Base-by-base conservation (phyloP, 1,140 invertebrate species). In the Macrostomum lignano region DNA sequence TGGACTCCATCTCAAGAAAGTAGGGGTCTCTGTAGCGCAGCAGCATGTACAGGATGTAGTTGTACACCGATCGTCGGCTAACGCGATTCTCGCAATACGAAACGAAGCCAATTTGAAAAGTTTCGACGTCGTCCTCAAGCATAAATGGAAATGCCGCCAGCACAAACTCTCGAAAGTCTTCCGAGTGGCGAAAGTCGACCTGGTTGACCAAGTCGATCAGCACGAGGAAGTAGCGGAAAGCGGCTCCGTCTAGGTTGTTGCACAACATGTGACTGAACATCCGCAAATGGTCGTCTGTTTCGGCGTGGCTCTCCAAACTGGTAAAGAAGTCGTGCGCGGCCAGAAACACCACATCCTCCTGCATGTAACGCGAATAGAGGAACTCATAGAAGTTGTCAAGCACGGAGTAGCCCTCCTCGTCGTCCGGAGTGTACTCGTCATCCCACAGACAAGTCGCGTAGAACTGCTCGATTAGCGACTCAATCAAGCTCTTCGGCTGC, bases 91-190 rank as follows among this genome's bases (percentile, higher is more conserved):
- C 49, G 40, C 48, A 51, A 39, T 47, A 55, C 1, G 52, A 51
- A n/a, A 46, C 46, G 35, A 51, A 55, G 21, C 46, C 49, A 48
- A 55, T 50, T 35, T 53, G 49, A 17, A 55, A 22, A 3, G 44
- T 49, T 35, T 55, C 52, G 15, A 55, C 33, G 25, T 55, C 52
- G 44, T 55, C 52, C 36, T 55, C 52, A 51, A 47, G 40, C 7
- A 38, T 38, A 28, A 33, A 31, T 20, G 51, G 50, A 37, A 51
- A 55, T 21, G 52, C 38, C 25, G 46, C 41, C 26, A 43, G 40
- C 31, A 45, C 41, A 40, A 55, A 54, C 20, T 44, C 41, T 31
- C 50, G 40, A 38, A 52, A 51, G 32, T 55, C 52, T 32, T 50
- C 44, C 20, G 51, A 48, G 25, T 49, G 41, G 22, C 42, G 42